Evolutionary conservation across 2,888 invertebrate species (phyloP).

Genomic region (Agrypnus murinus): DNA sequence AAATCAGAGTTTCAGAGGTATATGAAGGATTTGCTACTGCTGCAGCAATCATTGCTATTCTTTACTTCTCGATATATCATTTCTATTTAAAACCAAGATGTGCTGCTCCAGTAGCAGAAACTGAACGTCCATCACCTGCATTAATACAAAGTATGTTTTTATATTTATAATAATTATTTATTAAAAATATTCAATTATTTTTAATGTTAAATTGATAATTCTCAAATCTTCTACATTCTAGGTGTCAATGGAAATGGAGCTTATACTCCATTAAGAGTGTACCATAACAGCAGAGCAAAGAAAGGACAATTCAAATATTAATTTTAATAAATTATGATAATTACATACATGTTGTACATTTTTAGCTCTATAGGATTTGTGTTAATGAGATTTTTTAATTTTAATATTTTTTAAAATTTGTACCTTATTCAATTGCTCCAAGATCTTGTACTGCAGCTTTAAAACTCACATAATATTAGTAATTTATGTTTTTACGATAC

Average conservation of each 20-base stretch:
- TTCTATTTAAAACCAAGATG: slow-evolving; percentile 83
- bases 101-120: slow-evolving; percentile 75
- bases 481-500: slow-evolving; percentile 28
- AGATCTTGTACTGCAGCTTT: slow-evolving; percentile 20
- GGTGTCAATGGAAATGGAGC: slow-evolving; percentile 80
- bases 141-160: slow-evolving; percentile 76
- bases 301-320: slow-evolving; percentile 89
- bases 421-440: background rate
- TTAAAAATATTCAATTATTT: background rate
- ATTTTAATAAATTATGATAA: slow-evolving; percentile 13
- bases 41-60: slow-evolving; percentile 78
- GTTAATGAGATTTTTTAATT: background rate
- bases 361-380: background rate
- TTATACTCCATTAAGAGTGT: slow-evolving; percentile 86
- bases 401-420: background rate
- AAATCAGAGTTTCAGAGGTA: slow-evolving; percentile 71
- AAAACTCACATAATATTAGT: slow-evolving; percentile 25
- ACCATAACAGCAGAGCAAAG: slow-evolving; percentile 86
- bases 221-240: no score
- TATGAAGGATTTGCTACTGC: slow-evolving; percentile 80
- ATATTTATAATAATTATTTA: no score
- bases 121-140: slow-evolving; percentile 78
- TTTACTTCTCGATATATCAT: slow-evolving; percentile 85
- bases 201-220: slow-evolving; percentile 4
- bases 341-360: background rate